A percentile compares a stretch with the other conserved stretches of the same genome.
These are phyloP conservation scores for Limnephilus lunatus DNA, from an alignment of 2,888 invertebrate genomes.

Conservation along the genomic window DNA sequence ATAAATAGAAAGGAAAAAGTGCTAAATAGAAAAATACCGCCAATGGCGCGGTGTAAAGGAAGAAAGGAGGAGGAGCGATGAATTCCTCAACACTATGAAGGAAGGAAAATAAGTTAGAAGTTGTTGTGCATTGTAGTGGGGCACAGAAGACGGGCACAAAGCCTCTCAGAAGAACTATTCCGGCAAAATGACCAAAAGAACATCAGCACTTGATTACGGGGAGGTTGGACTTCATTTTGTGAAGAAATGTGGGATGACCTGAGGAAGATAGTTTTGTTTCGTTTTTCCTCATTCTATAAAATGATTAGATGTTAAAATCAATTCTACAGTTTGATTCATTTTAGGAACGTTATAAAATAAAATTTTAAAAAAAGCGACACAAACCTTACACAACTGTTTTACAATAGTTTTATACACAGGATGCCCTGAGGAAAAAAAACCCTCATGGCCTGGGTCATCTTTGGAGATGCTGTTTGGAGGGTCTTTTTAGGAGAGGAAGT, in stretches of 20 bases:
- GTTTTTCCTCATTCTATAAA: no score
- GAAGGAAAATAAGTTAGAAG: constrained; percentile 2
- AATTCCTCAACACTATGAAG: constrained; percentile 57
- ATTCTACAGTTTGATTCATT: no score
- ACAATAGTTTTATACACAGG: no score
- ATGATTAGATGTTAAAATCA: no score
- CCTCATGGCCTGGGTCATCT: no score
- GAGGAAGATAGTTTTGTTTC: neutral
- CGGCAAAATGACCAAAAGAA: constrained; percentile 56
- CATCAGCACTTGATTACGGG: constrained; percentile 47
- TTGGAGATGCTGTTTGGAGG: no score
- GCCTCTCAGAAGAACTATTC: constrained; percentile 56
- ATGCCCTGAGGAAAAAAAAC: no score
- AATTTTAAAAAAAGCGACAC: no score
- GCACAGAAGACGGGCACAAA: constrained; percentile 54
- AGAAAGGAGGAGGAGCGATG: constrained; percentile 46
- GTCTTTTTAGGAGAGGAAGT: no score
- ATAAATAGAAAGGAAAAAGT: neutral
- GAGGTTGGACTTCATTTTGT: neutral
- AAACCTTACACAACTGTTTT: no score
- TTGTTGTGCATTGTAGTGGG: constrained; percentile 48
- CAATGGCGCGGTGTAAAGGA: constrained; percentile 52
- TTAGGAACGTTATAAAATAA: no score
- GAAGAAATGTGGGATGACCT: neutral
- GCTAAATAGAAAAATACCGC: constrained; percentile 61